phyloP scores from a whole-genome alignment of 2,888 invertebrate species.

The Trissoscelio sp. region DNA sequence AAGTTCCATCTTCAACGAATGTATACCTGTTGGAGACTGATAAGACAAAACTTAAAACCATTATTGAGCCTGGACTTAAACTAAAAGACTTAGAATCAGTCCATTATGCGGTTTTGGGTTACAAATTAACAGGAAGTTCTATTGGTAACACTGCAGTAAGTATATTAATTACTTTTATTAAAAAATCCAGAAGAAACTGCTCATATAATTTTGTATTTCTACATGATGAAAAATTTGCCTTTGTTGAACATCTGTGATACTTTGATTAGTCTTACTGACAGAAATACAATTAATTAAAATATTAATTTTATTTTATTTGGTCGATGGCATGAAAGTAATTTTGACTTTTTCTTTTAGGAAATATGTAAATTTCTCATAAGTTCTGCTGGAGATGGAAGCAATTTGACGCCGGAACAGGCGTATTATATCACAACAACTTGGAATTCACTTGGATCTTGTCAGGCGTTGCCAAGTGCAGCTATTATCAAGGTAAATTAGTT shows the following conservation, averaged over 20 bases:
- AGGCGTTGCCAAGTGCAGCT: slow-evolving; percentile 84
- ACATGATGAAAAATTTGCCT: slow-evolving; percentile 76
- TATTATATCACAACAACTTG: slow-evolving; percentile 88
- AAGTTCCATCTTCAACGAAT: slow-evolving; percentile 78
- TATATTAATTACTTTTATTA: too few species aligned
- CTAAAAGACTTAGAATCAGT: slow-evolving; percentile 86
- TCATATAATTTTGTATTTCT: too few species aligned
- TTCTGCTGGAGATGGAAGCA: slow-evolving; percentile 79
- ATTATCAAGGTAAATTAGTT: slow-evolving; percentile 82
- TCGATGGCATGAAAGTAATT: slow-evolving; percentile 9
- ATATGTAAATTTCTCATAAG: slow-evolving; percentile 84
- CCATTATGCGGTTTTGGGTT: slow-evolving; percentile 90
- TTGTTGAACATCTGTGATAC: slow-evolving; percentile 77
- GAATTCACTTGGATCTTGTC: slow-evolving; percentile 85
- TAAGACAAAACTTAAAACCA: slow-evolving; percentile 77
- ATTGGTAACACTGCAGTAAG: slow-evolving; percentile 85
- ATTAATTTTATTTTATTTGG: neutral
- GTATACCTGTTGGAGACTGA: slow-evolving; percentile 79
- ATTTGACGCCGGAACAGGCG: slow-evolving; percentile 83
- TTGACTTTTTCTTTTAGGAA: slow-evolving; percentile 75
- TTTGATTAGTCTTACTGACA: slow-evolving; percentile 82
- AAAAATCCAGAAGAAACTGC: neutral
- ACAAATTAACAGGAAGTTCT: slow-evolving; percentile 87
- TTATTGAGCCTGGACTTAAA: slow-evolving; percentile 78
- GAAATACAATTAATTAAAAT: slow-evolving; percentile 19